These are phyloP conservation scores for Plebejus melissa DNA, from an alignment of 2,888 invertebrate genomes.

Conservation along the genomic window DNA sequence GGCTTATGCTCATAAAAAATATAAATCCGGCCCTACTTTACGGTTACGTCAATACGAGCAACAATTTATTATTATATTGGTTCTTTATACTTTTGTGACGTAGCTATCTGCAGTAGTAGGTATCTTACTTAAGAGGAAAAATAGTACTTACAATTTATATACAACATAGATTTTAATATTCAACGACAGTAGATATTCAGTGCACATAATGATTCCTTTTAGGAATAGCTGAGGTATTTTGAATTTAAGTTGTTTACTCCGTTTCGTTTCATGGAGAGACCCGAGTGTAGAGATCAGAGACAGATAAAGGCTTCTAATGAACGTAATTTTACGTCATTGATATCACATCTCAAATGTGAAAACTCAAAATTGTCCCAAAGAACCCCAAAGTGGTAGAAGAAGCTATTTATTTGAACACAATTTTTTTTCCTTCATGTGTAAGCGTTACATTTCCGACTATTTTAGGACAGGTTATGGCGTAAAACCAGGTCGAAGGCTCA, in stretches of 20 bases:
- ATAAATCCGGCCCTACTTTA: no score
- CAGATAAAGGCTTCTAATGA: no score
- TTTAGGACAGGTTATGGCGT: conserved; percentile 83
- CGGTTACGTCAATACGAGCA: no score
- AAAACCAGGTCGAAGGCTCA: conserved; percentile 81
- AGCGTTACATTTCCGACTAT: not conserved
- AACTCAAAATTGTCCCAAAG: no score
- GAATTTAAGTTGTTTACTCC: not conserved
- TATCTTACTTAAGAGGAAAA: not conserved
- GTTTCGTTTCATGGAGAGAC: not conserved
- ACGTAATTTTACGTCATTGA: no score
- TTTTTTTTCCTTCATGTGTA: no score
- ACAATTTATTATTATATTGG: no score
- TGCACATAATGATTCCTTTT: not conserved
- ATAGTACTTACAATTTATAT: not conserved
- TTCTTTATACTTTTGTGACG: not conserved
- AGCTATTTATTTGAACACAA: no score
- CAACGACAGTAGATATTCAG: not conserved
- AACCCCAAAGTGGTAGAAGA: no score
- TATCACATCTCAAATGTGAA: no score
- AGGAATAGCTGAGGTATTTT: not conserved
- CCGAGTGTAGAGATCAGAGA: no score
- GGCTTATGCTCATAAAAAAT: no score
- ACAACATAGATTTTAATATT: not conserved
- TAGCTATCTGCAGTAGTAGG: not conserved